A percentile compares a stretch with the other conserved stretches of the same genome.
Evolutionary conservation across 2,888 invertebrate species (phyloP).

Genomic region (Saturnia japonica): DNA sequence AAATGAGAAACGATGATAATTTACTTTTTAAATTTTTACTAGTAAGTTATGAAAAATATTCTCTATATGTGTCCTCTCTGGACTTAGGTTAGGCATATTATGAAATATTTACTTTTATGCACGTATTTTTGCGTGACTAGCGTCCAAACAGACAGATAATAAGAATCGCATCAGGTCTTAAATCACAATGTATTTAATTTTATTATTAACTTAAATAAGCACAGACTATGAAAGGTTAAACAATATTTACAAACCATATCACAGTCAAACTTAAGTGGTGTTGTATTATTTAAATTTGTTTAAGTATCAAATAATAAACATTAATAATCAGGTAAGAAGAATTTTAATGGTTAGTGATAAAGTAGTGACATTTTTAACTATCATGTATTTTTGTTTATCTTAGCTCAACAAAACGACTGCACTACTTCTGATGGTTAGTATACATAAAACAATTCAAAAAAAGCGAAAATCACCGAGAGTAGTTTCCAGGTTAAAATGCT

Average conservation of each 20-base stretch:
- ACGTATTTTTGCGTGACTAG: neutral
- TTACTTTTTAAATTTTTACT: too few relatives aligned
- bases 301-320: slow-evolving; percentile 6
- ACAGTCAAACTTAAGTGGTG: neutral
- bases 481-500: neutral
- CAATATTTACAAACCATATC: neutral
- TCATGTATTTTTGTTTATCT: neutral
- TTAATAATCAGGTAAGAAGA: neutral
- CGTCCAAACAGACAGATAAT: neutral
- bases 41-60: neutral
- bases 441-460: neutral
- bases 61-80: too few relatives aligned
- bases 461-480: neutral
- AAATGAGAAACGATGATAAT: too few relatives aligned
- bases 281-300: neutral
- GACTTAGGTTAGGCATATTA: too few relatives aligned
- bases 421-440: neutral
- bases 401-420: neutral
- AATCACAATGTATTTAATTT: neutral
- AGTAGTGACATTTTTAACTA: neutral
- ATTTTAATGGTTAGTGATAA: neutral
- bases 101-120: neutral
- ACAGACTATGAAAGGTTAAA: neutral
- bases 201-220: neutral
- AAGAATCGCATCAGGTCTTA: neutral